Base-by-base conservation (phyloP, 2,888 invertebrate genomes). In the Abrostola triplasia region DNA sequence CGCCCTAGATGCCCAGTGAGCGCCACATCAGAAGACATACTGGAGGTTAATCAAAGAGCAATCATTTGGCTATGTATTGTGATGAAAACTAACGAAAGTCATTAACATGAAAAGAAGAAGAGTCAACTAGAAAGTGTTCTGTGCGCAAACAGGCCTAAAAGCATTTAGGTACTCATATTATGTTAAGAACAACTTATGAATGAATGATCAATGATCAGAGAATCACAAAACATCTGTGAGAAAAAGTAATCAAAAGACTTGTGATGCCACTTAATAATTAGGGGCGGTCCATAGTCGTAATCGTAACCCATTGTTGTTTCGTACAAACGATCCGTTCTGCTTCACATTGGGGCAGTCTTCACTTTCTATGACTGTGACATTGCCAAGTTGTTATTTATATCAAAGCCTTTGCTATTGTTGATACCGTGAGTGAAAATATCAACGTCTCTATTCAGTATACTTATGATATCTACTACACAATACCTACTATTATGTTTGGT, bases 351-450 rank as follows among this genome's bases (percentile, higher is more conserved):
- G 90, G 59, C 90, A 87, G 81, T 84, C 87, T 90, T 92, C 92
- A 91, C 92, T 92, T 92, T 92, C 91, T 90, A 86, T 83, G 86
- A 80, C 85, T 81, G 84, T 85, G 87, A 90, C 88, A 88, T 87
- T 86, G 81, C 74, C 64, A 65, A 73, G 71, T 73, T 73, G 76
- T 65, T 74, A 70, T 80, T 72, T 79, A 55, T 74, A 80, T 73
- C 68, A 76, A 68, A 64, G 72, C 70, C 63, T 64, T 24, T 63
- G 60, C 63, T 50, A 71, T 75, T 69, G 53, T 74, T 70, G 52
- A 58, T 57, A 56, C 6, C 61, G 50, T 60, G 54, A 76, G 71
- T 69, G 76, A 77, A 73, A 80, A 71, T 67, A 58, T 67, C 52
- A 74, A 13, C 51, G 55, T 65, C 50, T 51, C 36, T 64, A 49